Evolutionary conservation across 2,797 vertebrate species (phyloP).

Genomic region (Cercopithecus diana): DNA sequence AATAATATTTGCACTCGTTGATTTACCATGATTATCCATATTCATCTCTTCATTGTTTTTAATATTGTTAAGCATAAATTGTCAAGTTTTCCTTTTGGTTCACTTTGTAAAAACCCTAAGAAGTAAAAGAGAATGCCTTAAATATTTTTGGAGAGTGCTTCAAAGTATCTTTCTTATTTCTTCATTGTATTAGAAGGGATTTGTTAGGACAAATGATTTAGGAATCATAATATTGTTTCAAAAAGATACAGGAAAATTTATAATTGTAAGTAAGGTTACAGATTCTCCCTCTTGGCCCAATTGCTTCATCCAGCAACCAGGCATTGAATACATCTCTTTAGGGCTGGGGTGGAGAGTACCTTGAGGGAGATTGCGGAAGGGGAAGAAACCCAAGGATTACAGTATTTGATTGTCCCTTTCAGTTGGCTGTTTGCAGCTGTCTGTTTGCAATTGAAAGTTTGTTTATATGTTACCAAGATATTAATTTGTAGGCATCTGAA

Average conservation of each 20-base stretch:
- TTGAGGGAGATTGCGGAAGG: neutral
- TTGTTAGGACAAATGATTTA: neutral
- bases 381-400: neutral
- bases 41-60: neutral
- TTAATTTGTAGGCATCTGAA: neutral
- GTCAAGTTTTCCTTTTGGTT: neutral
- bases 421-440: neutral
- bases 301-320: neutral
- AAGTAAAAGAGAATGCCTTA: neutral
- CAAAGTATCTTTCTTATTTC: neutral
- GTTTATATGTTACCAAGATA: neutral
- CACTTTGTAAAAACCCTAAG: neutral
- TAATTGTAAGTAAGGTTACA: neutral
- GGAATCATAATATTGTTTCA: neutral
- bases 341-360: neutral
- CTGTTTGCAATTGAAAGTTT: neutral
- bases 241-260: neutral
- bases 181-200: neutral
- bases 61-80: neutral
- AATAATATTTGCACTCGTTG: neutral
- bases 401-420: neutral
- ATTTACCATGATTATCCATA: neutral
- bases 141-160: neutral
- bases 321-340: neutral
- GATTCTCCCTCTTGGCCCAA: neutral